Percentiles rank a stretch among this genome's conserved stretches.
phyloP scores from a whole-genome alignment of 2,797 vertebrate genomes.

The Silurus lanzhouensis region DNA sequence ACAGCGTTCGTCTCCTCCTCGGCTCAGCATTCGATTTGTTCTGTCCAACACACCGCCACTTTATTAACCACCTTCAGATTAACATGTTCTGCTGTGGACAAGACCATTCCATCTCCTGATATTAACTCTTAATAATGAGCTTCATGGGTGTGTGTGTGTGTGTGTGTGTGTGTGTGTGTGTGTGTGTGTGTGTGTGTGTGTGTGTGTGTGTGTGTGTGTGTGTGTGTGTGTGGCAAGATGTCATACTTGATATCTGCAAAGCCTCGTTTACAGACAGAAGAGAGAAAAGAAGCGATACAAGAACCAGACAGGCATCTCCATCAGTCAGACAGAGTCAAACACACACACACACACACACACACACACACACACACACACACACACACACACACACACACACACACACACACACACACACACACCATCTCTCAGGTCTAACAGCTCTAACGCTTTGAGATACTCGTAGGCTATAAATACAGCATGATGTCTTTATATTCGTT shows the following conservation, averaged over 20 bases:
- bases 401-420: constrained; percentile 29
- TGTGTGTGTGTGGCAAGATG: constrained; percentile 1
- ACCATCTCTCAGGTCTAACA: constrained; percentile 4
- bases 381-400: constrained; percentile 30
- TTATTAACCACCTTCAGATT: constrained; percentile 69
- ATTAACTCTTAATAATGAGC: constrained; percentile 37
- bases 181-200: constrained; percentile 26
- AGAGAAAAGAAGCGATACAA: background rate
- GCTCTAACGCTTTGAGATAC: background rate
- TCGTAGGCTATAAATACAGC: constrained; percentile 16
- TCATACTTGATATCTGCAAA: constrained; percentile 2
- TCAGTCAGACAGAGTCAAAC: background rate
- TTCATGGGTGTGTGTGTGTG: background rate
- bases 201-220: constrained; percentile 34
- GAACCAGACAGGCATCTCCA: constrained; percentile 12
- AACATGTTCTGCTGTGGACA: constrained; percentile 64
- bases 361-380: constrained; percentile 27
- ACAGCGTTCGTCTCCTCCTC: constrained; percentile 42
- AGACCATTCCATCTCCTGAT: constrained; percentile 54
- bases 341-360: constrained; percentile 33
- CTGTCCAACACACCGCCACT: constrained; percentile 73
- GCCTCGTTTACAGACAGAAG: background rate
- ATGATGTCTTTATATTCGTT: constrained; percentile 44
- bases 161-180: constrained; percentile 11
- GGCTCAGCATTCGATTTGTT: constrained; percentile 71